Base-by-base conservation (phyloP, 1,140 invertebrate genomes). In the Schlechtendalia chinensis region DNA sequence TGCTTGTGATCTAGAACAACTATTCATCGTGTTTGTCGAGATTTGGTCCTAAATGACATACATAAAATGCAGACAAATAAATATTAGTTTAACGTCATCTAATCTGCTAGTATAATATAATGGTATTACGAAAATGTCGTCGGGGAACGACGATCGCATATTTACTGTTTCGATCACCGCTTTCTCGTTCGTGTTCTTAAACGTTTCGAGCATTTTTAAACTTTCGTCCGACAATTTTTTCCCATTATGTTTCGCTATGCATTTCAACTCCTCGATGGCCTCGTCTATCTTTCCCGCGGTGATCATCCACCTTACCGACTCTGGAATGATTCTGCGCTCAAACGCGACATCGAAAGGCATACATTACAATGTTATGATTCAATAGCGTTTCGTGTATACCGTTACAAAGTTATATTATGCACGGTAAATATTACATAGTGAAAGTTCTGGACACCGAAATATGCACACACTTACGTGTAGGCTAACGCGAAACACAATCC, bases 281-380 rank as follows among this genome's bases (percentile, higher is more conserved):
- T 88, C 87, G 22, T 86, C 85, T 12, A 85, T 84, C 77, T 87
- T 85, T 65, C 88, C 85, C 17, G 89, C 88, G 0, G 89, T 87
- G 50, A 91, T 83, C 3, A 91, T 83, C 90, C 90, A 91, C 58
- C 90, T 85, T 0, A 90, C 88, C 0, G 90, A 91, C 83, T 91
- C 90, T 2, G 90, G 90, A 54, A 90, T 86, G 17, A 91, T 82
- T 89, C 90, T 90, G 81, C 63, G 27, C 17, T 22, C 39, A 50
- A 69, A 69, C 12, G 27, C n/a, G n/a, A 11, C 19, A 67, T 19
- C 32, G 32, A n/a, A n/a, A n/a, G n/a, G n/a, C n/a, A n/a, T n/a
- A n/a, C n/a, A n/a, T n/a, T n/a, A n/a, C n/a, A n/a, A n/a, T n/a
- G n/a, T n/a, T 50, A 50, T 50, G 1, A 12, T 50, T 50, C 14